These are phyloP conservation scores for Chamaetylas fuelleborni DNA, from an alignment of 2,113 vertebrate genomes.

Conservation along the genomic window DNA sequence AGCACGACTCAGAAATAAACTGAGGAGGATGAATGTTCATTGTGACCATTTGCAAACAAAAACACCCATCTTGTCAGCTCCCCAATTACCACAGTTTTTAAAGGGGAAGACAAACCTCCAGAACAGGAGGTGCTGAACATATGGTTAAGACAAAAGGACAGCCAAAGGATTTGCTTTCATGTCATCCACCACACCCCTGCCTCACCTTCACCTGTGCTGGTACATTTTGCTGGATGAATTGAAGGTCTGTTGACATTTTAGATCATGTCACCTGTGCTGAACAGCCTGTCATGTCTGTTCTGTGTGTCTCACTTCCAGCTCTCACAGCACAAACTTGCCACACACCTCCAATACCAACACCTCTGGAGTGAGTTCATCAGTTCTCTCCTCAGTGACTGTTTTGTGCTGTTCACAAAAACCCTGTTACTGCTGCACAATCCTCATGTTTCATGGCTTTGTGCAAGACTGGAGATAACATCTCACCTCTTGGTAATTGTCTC, in stretches of 20 bases:
- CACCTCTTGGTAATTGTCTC: not conserved
- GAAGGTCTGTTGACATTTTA: not conserved
- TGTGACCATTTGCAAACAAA: not conserved
- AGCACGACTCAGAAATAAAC: conserved; percentile 20
- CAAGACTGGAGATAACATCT: not conserved
- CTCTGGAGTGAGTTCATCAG: not conserved
- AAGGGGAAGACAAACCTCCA: not conserved
- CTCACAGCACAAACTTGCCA: not conserved
- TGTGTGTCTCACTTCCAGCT: not conserved
- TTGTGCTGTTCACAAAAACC: not conserved
- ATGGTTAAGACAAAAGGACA: not conserved
- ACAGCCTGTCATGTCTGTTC: not conserved
- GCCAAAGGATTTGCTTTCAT: not conserved
- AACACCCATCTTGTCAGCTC: not conserved
- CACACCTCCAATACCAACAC: not conserved
- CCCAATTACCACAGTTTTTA: not conserved
- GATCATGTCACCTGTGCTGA: not conserved
- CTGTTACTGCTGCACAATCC: not conserved
- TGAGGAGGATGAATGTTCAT: not conserved
- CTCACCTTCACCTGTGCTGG: fast-evolving
- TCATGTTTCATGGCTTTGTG: not conserved
- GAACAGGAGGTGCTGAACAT: not conserved
- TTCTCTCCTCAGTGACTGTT: not conserved
- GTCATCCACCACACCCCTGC: not conserved
- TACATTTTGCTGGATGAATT: not conserved